These are phyloP conservation scores for Antheraea yamamai DNA, from an alignment of 2,888 invertebrate genomes.

Conservation along the genomic window DNA sequence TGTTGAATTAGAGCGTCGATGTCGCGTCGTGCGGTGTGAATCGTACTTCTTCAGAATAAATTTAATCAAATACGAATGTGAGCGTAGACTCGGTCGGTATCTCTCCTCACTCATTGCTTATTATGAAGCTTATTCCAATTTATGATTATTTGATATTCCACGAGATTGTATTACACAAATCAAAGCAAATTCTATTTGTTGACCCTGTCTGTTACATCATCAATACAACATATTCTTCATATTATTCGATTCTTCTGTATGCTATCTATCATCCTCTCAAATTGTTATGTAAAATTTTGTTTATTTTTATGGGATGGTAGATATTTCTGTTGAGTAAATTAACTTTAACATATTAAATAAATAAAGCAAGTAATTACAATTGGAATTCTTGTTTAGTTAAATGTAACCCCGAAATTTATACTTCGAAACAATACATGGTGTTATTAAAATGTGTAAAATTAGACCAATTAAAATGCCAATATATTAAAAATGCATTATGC, in stretches of 20 bases:
- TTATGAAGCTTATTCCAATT: constrained; percentile 12
- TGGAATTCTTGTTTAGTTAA: too few relatives aligned
- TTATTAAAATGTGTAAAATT: too few relatives aligned
- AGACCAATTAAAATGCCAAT: too few relatives aligned
- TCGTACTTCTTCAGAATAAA: background rate
- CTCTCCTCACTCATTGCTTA: constrained; percentile 4
- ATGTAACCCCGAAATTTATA: too few relatives aligned
- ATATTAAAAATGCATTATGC: too few relatives aligned
- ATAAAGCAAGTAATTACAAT: too few relatives aligned
- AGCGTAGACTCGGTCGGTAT: constrained; percentile 4
- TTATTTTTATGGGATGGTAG: too few relatives aligned
- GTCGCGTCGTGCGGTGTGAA: constrained; percentile 4
- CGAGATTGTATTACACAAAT: constrained; percentile 5
- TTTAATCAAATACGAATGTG: constrained; percentile 3
- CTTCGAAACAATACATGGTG: too few relatives aligned
- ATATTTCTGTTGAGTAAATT: too few relatives aligned
- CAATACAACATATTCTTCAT: background rate
- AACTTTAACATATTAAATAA: too few relatives aligned
- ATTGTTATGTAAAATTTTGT: too few relatives aligned
- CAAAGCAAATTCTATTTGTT: constrained; percentile 7
- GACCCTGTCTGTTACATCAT: background rate
- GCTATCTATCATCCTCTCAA: too few relatives aligned
- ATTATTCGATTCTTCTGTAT: background rate
- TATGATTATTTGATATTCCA: constrained; percentile 15
- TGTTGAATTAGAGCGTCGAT: background rate